Base-by-base conservation (phyloP, 2,888 invertebrate species). In the Theretra japonica region DNA sequence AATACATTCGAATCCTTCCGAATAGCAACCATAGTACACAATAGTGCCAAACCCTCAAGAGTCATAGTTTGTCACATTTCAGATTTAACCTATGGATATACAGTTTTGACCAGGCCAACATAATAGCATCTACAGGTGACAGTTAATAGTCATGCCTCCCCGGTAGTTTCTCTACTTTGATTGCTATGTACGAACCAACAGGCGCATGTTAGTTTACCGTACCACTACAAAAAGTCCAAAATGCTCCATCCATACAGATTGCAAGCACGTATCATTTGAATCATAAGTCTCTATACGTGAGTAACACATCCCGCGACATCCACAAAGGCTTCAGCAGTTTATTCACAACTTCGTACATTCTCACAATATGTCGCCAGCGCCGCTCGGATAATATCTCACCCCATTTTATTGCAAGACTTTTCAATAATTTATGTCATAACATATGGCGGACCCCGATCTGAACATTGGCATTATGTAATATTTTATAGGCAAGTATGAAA, bases 371-470 rank as follows among this genome's bases (percentile, higher is more conserved):
- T 87, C 87, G 90, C 90, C 85, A 75, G 73, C 72, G 73, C 69
- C 76, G 80, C 80, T 79, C 78, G 78, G 69, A 74, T 80, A 75
- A 21, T 60, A 60, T 30, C n/a, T 85, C 77, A 79, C 82, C 78
- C 79, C 82, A 85, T 86, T 90, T 90, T 91, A 91, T 89, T 85
- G 86, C 88, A 80, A 86, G 86, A 91, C 89, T 91, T 91, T 90
- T 89, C 91, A 89, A 90, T 91, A 91, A 91, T 89, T 91, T 91
- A 91, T 90, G 87, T 84, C 82, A 84, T 86, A 88, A 88, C 88
- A 85, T 81, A 86, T 84, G 84, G 81, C 69, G 70, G 75, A 73
- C 74, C 75, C 73, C 72, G 75, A 74, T 75, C 68, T 68, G 58
- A 62, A 74, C 71, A 73, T 70, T 79, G 74, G 68, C 73, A 70